phyloP scores from a whole-genome alignment of 37 sponge, comb jelly and placozoan species.

The Hormiphora californensis region DNA sequence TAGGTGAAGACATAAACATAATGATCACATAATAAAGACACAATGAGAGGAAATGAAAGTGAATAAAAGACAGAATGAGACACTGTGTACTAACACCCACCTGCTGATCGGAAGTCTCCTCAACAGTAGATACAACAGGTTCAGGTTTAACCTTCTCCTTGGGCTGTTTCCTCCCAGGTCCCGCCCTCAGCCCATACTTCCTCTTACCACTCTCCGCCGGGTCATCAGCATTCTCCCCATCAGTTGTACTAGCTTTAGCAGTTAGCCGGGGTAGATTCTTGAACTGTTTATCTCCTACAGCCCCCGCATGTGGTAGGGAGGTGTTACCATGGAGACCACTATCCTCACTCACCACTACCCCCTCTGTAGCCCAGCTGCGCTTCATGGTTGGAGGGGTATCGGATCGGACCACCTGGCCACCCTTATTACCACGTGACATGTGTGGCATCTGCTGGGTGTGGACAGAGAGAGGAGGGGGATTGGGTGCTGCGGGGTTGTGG shows the following conservation, averaged over 20 bases:
- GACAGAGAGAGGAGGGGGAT: conserved; percentile 39
- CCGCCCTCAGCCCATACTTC: conserved; percentile 30
- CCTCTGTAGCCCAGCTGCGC: not conserved
- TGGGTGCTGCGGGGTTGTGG: conserved; percentile 31
- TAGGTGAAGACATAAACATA: too few species aligned
- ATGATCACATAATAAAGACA: too few species aligned
- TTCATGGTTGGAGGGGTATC: not conserved
- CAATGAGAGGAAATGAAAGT: too few species aligned
- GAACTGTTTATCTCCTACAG: not conserved
- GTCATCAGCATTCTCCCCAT: not conserved
- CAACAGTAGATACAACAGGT: too few species aligned
- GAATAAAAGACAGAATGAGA: too few species aligned
- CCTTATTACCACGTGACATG: not conserved
- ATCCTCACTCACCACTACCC: not conserved
- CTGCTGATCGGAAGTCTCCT: too few species aligned
- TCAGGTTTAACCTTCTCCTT: too few species aligned
- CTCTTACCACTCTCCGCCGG: not conserved
- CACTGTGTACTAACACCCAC: too few species aligned
- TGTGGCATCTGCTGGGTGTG: conserved; percentile 21
- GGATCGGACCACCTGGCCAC: not conserved
- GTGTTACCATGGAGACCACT: too few species aligned
- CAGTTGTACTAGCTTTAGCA: not conserved
- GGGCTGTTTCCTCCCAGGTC: not conserved
- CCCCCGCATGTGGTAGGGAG: not conserved
- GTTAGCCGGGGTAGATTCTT: conserved; percentile 35